Percentiles rank a stretch among this genome's conserved stretches.
Conservation (phyloP, 2,113 vertebrate species). For the Cairina moschata region DNA sequence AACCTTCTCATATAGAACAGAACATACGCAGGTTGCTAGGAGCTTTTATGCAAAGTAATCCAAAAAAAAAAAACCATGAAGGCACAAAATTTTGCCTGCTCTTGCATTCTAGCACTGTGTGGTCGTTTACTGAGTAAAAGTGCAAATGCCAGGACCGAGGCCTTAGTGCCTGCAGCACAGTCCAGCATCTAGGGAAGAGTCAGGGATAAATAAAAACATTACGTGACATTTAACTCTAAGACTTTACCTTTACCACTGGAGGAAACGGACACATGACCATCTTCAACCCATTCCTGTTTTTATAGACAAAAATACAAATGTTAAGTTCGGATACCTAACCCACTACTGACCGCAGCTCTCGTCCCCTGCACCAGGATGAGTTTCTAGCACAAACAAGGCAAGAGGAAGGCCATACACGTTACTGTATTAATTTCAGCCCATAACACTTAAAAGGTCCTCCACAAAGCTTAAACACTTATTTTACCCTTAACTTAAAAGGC, state of each 20-base stretch:
- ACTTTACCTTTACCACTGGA: background rate
- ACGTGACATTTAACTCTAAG: background rate
- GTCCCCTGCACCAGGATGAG: background rate
- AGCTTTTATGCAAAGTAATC: background rate
- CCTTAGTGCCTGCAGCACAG: background rate
- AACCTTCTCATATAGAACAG: background rate
- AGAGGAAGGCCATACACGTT: background rate
- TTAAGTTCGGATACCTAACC: background rate
- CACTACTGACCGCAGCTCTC: background rate
- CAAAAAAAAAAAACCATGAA: background rate
- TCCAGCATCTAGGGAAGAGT: background rate
- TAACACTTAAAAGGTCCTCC: background rate
- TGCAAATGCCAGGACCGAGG: background rate
- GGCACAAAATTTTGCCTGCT: background rate
- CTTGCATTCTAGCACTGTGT: background rate
- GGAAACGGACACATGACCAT: background rate
- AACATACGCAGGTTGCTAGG: background rate
- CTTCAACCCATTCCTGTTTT: background rate
- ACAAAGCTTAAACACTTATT: background rate
- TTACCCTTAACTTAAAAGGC: background rate
- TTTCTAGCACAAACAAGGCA: background rate
- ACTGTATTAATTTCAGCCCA: background rate
- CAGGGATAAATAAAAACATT: accelerated
- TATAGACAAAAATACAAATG: background rate
- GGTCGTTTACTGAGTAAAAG: background rate